Conservation (phyloP, 2,113 vertebrate species). For the Smithornis capensis region DNA sequence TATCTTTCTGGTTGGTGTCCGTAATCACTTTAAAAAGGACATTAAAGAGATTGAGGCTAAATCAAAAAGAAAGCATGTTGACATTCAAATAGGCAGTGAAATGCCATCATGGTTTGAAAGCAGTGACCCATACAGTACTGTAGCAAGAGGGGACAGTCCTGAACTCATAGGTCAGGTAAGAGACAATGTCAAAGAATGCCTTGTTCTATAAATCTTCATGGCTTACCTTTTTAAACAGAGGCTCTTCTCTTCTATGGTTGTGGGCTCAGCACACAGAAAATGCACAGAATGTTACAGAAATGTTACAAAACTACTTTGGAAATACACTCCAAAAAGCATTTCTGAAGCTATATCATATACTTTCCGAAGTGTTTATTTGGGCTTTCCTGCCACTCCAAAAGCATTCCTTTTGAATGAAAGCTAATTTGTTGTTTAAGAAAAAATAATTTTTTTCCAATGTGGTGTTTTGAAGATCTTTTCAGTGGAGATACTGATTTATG, state of each 20-base stretch:
- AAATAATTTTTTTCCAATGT: background rate
- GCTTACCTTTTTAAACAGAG: conserved; percentile 27
- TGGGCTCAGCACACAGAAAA: conserved; percentile 31
- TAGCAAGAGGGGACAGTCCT: conserved; percentile 48
- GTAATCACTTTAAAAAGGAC: conserved; percentile 47
- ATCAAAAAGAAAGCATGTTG: conserved; percentile 54
- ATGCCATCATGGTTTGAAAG: conserved; percentile 55
- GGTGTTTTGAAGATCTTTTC: background rate
- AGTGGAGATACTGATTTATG: background rate
- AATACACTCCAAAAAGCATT: background rate
- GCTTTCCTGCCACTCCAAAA: background rate
- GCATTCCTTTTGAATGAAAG: background rate
- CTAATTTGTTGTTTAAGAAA: background rate
- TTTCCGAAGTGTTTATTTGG: background rate
- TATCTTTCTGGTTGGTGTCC: conserved; percentile 54
- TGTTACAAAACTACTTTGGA: background rate
- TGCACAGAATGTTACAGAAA: background rate
- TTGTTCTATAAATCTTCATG: conserved; percentile 36
- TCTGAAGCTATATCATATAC: background rate
- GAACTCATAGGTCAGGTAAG: conserved; percentile 57
- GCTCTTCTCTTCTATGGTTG: conserved; percentile 61
- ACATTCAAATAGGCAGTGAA: conserved; percentile 56
- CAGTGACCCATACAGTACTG: conserved; percentile 42
- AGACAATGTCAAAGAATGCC: conserved; percentile 39
- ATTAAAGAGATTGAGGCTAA: conserved; percentile 60